A percentile compares a stretch with the other conserved stretches of the same genome.
Conservation (phyloP, 1,140 invertebrate species). For the Cyrtorhinus lividipennis region DNA sequence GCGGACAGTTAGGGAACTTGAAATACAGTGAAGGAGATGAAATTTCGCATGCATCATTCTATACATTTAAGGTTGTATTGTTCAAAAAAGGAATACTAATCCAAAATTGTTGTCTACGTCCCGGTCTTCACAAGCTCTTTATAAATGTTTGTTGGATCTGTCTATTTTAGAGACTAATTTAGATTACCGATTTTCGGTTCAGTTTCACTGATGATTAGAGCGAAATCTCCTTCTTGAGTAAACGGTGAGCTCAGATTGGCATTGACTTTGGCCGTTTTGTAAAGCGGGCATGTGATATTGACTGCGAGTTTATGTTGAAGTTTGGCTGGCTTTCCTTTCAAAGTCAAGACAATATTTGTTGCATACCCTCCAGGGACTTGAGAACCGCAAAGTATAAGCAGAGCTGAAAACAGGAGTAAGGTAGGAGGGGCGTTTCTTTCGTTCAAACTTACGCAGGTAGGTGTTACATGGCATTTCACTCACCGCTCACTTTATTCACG, state of each 20-base stretch:
- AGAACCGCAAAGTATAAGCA: slow-evolving; percentile 16
- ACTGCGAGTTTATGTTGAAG: slow-evolving; percentile 4
- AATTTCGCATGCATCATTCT: too few relatives aligned
- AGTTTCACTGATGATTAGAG: slow-evolving; percentile 9
- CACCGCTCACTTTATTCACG: slow-evolving; percentile 14
- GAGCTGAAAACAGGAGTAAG: not conserved
- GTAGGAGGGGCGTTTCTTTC: not conserved
- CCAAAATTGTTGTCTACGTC: too few relatives aligned
- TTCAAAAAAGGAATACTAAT: too few relatives aligned
- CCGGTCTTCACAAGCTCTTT: too few relatives aligned
- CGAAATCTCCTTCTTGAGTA: slow-evolving; percentile 6
- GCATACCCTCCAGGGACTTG: slow-evolving; percentile 15
- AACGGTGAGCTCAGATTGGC: slow-evolving; percentile 14
- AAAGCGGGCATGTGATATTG: slow-evolving; percentile 14
- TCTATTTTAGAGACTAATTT: too few relatives aligned
- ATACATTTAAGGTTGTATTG: too few relatives aligned
- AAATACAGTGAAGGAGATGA: too few relatives aligned
- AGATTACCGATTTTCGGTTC: slow-evolving; percentile 16
- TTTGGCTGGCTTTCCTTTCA: slow-evolving; percentile 17
- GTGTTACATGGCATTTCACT: not conserved
- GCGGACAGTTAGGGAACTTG: too few relatives aligned
- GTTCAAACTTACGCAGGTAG: not conserved
- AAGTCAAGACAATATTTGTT: slow-evolving; percentile 14
- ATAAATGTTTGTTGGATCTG: too few relatives aligned
- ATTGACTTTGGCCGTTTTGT: slow-evolving; percentile 8